Conservation (phyloP, 2,797 vertebrate genomes). For the Enteromius unitaeniatus region DNA sequence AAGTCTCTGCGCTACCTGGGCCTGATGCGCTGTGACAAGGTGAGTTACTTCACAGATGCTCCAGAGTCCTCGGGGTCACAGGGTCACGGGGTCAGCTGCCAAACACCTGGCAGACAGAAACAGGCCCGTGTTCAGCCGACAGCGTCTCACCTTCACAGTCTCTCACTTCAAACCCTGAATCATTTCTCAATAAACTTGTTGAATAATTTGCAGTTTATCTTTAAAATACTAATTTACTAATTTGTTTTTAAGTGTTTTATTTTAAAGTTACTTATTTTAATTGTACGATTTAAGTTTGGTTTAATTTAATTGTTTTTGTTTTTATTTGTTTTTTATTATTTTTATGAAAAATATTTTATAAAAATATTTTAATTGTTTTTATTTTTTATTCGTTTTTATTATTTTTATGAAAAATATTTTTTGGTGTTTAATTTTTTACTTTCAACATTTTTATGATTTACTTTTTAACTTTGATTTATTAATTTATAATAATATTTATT, state of each 20-base stretch:
- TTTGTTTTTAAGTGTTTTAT: neutral
- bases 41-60: slow-evolving; percentile 70
- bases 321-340: no score
- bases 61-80: neutral
- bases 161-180: neutral
- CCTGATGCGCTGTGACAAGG: slow-evolving; percentile 98
- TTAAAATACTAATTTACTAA: no score
- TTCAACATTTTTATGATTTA: no score
- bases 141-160: neutral
- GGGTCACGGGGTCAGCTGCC: neutral
- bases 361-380: no score
- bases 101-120: slow-evolving; percentile 1
- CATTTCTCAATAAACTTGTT: neutral
- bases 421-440: no score
- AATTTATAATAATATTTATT: no score
- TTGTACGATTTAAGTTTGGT: neutral
- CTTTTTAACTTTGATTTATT: neutral
- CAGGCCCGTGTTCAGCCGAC: neutral
- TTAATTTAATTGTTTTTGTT: neutral
- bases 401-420: no score
- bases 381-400: no score
- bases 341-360: no score
- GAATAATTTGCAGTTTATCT: neutral
- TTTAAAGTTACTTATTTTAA: neutral
- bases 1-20: slow-evolving; percentile 96